Percentiles rank a stretch among this genome's conserved stretches.
Conservation (phyloP, 2,888 invertebrate species). For the Lepeophtheirus nordmannii region DNA sequence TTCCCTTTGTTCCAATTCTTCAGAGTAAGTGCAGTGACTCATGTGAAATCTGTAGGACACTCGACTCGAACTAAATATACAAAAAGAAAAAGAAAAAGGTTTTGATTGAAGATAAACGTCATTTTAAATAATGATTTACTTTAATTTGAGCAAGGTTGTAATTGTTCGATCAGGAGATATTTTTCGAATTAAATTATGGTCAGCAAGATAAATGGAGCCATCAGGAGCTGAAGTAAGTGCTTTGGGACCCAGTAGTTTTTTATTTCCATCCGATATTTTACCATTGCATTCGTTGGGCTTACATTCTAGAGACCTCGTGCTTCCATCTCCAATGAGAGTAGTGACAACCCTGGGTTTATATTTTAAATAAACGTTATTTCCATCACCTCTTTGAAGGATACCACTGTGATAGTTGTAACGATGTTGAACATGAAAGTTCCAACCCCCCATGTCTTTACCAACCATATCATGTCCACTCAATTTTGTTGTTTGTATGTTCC, state of each 20-base stretch:
- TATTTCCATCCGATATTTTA: conserved; percentile 67
- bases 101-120: not conserved
- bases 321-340: conserved; percentile 79
- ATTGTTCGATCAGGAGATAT: conserved; percentile 78
- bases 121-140: conserved; percentile 17
- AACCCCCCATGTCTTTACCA: conserved; percentile 90
- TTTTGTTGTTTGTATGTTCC: conserved; percentile 86
- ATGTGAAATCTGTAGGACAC: conserved; percentile 93
- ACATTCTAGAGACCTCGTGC: conserved; percentile 67
- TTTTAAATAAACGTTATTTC: conserved; percentile 81
- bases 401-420: conserved; percentile 96
- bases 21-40: conserved; percentile 75
- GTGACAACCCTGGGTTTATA: conserved; percentile 65
- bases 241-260: conserved; percentile 75
- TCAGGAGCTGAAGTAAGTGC: conserved; percentile 87
- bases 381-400: conserved; percentile 92
- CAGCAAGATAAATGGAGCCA: conserved; percentile 90
- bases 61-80: conserved; percentile 61
- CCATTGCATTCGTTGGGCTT: conserved; percentile 75
- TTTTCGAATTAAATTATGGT: conserved; percentile 81
- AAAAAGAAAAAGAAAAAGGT: not conserved
- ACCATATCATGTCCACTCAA: conserved; percentile 89
- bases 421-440: conserved; percentile 95
- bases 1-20: conserved; percentile 37
- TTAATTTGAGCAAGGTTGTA: conserved; percentile 65